phyloP scores from a whole-genome alignment of 2,888 invertebrate species.

The Hedychridium roseum region DNA sequence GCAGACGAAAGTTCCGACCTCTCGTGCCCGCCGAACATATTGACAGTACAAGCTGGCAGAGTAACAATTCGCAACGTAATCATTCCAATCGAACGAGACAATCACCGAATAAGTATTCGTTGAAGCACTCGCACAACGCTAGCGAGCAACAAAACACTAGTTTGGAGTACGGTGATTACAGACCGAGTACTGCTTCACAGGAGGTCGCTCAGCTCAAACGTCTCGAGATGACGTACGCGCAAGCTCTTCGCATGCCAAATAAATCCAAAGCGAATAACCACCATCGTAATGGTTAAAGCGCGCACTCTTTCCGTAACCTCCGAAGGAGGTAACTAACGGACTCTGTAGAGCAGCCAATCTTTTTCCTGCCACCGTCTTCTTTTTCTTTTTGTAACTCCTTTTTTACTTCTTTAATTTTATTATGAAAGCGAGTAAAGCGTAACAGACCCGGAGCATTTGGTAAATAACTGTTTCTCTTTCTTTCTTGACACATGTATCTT shows the following conservation, averaged over 20 bases:
- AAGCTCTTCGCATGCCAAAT: conserved; percentile 78
- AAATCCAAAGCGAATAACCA: conserved; percentile 61
- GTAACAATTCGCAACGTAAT: conserved; percentile 75
- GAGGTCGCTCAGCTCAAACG: conserved; percentile 83
- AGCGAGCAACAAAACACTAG: conserved; percentile 54
- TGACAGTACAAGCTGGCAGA: conserved; percentile 71
- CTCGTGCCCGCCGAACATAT: conserved; percentile 59
- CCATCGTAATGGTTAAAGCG: conserved; percentile 16
- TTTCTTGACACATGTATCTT: too few species aligned
- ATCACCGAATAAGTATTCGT: conserved; percentile 61
- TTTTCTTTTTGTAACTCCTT: too few species aligned
- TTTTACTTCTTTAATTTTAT: too few species aligned
- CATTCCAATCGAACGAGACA: conserved; percentile 64
- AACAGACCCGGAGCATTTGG: too few species aligned
- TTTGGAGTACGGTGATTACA: conserved; percentile 63
- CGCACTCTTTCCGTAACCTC: too few species aligned
- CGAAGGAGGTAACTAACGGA: too few species aligned
- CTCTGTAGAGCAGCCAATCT: too few species aligned
- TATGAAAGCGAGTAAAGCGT: too few species aligned
- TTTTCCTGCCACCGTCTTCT: too few species aligned
- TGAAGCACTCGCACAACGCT: neutral
- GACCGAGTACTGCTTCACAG: conserved; percentile 80
- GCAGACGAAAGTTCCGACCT: conserved; percentile 67
- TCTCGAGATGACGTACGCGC: conserved; percentile 85
- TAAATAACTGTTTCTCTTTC: too few species aligned